A percentile compares a stretch with the other conserved stretches of the same genome.
These are phyloP conservation scores for Drosophila pectinifera DNA, from an alignment of 1,140 invertebrate species.

Conservation along the genomic window DNA sequence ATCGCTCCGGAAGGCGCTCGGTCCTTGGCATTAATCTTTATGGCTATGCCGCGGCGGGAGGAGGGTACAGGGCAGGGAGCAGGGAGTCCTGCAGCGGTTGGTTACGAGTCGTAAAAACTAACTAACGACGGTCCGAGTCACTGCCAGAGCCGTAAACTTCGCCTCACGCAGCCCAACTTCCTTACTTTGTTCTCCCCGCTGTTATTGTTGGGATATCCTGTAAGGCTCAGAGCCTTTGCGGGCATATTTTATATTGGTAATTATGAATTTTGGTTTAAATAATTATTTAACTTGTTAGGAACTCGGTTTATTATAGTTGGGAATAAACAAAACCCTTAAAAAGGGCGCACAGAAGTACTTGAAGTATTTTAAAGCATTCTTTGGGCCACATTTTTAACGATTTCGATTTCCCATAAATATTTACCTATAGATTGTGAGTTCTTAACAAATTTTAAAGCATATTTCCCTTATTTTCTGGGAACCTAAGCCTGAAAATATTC, in stretches of 20 bases:
- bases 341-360: too few species aligned
- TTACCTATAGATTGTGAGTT: too few species aligned
- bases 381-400: too few species aligned
- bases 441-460: too few species aligned
- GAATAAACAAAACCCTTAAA: not conserved
- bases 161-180: not conserved
- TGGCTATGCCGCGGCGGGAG: conserved; percentile 20
- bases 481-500: too few species aligned
- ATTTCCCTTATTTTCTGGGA: too few species aligned
- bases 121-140: conserved; percentile 53
- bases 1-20: conserved; percentile 27
- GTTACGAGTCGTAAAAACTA: conserved; percentile 63
- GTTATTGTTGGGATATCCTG: not conserved
- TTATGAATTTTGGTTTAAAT: not conserved
- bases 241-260: not conserved
- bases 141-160: conserved; percentile 46
- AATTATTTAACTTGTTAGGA: too few species aligned
- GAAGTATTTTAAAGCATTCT: too few species aligned
- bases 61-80: not conserved
- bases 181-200: not conserved
- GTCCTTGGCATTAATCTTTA: conserved; percentile 50
- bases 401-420: too few species aligned
- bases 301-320: too few species aligned
- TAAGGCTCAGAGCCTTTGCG: not conserved
- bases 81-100: conserved; percentile 2